Base-by-base conservation (phyloP, 2,888 invertebrate species). In the Dilophus febrilis region DNA sequence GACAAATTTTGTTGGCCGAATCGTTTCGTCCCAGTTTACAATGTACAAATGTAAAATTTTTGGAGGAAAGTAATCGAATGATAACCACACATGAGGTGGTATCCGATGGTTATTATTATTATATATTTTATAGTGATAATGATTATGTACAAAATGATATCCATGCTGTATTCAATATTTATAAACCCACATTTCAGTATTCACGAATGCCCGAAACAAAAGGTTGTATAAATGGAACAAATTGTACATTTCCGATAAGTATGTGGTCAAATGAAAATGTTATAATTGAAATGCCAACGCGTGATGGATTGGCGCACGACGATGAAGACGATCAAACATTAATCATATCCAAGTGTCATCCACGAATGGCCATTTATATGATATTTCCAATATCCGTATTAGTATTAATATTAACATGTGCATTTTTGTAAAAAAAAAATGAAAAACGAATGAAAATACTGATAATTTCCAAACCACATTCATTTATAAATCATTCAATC, bases 61-160 rank as follows among this genome's bases (percentile, higher is more conserved):
- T 83, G 47, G 74, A 81, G 14, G 38, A 36, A 50, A 70, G 67
- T 42, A 74, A 74, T 6, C 72, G 74, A 19, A 77, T 77, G 46
- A 75, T 82, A 65, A 70, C 73, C 1, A 70, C 69, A 42, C 83
- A 86, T 50, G 72, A 81, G 47, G 77, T 86, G 18, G 64, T 70
- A 29, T 66, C 72, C 38, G 79, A 84, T 54, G 86, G 85, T 7
- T 86, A 86, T 61, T 87, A 86, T 57, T 87, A 87, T 61, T 87
- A 86, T 51, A 84, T 87, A 49, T 86, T 87, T 61, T 86, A 85
- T 54, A 85, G 83, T 50, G 84, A 87, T 56, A 85, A 86, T 61
- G 85, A 84, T 56, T 65, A 76, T 49, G 74, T 79, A 10, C 71
- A 67, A 36, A 87, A 86, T 59, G 77, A 82, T 53, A 80, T 87